A percentile compares a stretch with the other conserved stretches of the same genome.
Conservation (phyloP, 2,797 vertebrate genomes). For the Chelon labrosus region DNA sequence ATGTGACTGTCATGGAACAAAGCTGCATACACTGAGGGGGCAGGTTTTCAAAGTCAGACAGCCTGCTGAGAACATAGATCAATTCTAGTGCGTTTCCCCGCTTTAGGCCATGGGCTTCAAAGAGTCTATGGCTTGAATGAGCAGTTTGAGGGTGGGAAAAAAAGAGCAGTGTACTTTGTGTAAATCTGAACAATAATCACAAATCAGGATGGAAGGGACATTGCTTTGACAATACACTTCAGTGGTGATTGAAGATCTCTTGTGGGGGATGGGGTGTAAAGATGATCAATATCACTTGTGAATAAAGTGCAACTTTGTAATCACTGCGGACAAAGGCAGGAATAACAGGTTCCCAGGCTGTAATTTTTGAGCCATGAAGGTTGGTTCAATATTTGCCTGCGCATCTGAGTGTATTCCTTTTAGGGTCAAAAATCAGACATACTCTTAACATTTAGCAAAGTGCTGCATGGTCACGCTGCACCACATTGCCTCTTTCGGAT, state of each 20-base stretch:
- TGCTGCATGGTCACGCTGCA: neutral
- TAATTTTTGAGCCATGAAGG: conserved; percentile 24
- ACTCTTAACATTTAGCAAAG: conserved; percentile 11
- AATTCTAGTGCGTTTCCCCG: conserved; percentile 22
- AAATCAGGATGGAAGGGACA: neutral
- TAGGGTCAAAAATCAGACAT: conserved; percentile 25
- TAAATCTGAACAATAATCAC: neutral
- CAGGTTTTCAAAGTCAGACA: conserved; percentile 9
- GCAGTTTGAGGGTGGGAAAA: neutral
- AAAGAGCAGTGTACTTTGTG: neutral
- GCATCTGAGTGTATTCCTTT: conserved; percentile 8
- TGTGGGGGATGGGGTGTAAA: neutral
- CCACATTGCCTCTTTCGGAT: conserved; percentile 4
- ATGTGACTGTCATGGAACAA: conserved; percentile 13
- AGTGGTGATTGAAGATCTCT: conserved; percentile 11
- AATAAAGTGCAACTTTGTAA: conserved; percentile 17
- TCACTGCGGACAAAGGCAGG: conserved; percentile 22
- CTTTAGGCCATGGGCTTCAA: conserved; percentile 22
- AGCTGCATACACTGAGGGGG: neutral
- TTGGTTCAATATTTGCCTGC: conserved; percentile 30
- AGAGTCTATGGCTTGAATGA: neutral
- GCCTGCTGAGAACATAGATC: conserved; percentile 16
- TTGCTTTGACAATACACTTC: conserved; percentile 3
- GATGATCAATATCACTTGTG: conserved; percentile 35
- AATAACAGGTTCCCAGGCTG: conserved; percentile 23